Evolutionary conservation across 2,888 invertebrate species (phyloP), one percentile per base, ranked within the genome.

Genomic region (Drosophila infuscata): DNA sequence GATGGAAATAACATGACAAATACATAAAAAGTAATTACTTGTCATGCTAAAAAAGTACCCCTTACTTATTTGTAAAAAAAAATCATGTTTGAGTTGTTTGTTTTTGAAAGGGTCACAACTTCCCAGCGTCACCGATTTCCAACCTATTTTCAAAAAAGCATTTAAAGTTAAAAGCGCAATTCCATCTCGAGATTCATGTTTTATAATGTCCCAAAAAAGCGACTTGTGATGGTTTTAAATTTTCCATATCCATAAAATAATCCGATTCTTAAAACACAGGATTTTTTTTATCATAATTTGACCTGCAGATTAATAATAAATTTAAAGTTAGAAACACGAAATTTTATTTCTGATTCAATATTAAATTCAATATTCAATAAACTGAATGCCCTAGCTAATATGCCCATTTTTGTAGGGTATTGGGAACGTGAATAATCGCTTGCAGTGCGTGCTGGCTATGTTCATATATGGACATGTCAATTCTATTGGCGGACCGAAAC

Each of bases 401-500:
- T 57, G 17, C 9, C 1, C 51, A n/a, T 0, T 30, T 12, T 12
- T 11, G 3, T 3, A 33, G 29, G 5, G 48, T 36, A 43, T 43
- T n/a, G 1, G 1, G 20, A 25, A 32, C 8, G 4, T 36, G 38
- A 48, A 20, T 35, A 71, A n/a, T 56, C 8, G 41, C 29, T 20
- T n/a, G 43, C 36, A 32, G 63, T 72, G 70, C 70, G 70, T 73
- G 73, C 29, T 35, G 46, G 30, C 36, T 12, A 3, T 20, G 35
- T 41, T 12, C 36, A n/a, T 11, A 35, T 25, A 15, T 46, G 46
- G 46, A 29, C 41, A 54, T 49, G 11, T 51, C 69, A 67, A 69
- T 76, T 79, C 79, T 76, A 49, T 53, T 61, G 54, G 69, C 48
- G 52, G 49, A 49, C 49, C 29, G 29, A 67, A 66, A 76, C 76